Evolutionary conservation across 2,888 invertebrate species (phyloP), one percentile per base, ranked within the genome.

Genomic region (Magallana nippona): DNA sequence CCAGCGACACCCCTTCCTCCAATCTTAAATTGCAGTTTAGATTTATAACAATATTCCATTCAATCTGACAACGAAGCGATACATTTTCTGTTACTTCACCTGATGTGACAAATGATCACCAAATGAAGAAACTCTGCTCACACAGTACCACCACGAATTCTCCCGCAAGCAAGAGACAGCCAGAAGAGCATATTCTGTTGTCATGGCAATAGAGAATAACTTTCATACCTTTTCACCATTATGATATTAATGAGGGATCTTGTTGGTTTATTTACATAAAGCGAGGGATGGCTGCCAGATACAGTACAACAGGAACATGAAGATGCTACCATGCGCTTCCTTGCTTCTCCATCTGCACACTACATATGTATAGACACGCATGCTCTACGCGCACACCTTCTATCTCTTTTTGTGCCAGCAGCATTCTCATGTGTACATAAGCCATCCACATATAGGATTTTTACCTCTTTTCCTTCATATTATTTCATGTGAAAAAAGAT

Each of bases 231-330:
- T 71, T 71, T 79, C 79, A 79, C 57, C 78, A 57, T 79, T 57
- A 56, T 79, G 57, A 79, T 79, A 57, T 56, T 79, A 79, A 79
- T 79, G 79, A 79, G 79, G 2, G 57, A 57, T 71, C 22, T 57
- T 56, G 56, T 79, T 57, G n/a, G 79, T 79, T 79, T 79, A 79
- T 79, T 79, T 79, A 79, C 57, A 79, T 79, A 79, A 79, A 79
- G 57, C 13, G 22, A 32, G 71, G 71, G 71, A 27, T 32, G 2
- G 71, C 32, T 27, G 71, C 71, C 71, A 71, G 71, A 71, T 71
- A 27, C 27, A 27, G 22, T 71, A 2, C 19, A 15, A 71, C 22
- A 22, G 27, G 15, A 27, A 32, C 8, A 32, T 71, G 71, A 44
- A 44, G 44, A 44, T 44, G 44, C 44, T 44, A 44, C 44, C 44